These are phyloP conservation scores for Oryzias curvinotus DNA, from an alignment of 2,113 vertebrate genomes.

Conservation along the genomic window DNA sequence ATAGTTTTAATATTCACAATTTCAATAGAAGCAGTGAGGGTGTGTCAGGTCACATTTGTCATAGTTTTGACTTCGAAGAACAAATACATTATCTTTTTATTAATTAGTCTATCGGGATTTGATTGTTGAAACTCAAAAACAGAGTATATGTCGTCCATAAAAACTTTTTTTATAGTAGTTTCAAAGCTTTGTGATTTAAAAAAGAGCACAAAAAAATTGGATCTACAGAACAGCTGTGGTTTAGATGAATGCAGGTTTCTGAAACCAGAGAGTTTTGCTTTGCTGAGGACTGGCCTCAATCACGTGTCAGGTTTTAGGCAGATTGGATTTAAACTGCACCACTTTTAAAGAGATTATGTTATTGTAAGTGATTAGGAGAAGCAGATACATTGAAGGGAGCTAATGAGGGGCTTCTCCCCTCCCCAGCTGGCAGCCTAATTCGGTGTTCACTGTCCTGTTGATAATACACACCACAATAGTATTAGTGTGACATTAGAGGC, in stretches of 20 bases:
- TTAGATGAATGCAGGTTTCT: conserved; percentile 16
- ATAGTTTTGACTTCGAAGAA: too few relatives aligned
- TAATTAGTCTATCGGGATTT: too few relatives aligned
- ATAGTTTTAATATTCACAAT: too few relatives aligned
- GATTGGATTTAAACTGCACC: conserved; percentile 75
- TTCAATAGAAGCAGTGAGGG: too few relatives aligned
- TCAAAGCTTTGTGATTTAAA: not conserved
- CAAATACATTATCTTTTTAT: too few relatives aligned
- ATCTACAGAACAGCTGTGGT: conserved; percentile 24
- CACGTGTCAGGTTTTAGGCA: conserved; percentile 73
- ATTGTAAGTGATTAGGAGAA: conserved; percentile 77
- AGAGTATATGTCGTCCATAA: too few relatives aligned
- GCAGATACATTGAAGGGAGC: conserved; percentile 71
- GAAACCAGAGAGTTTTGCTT: conserved; percentile 56
- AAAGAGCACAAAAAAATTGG: not conserved
- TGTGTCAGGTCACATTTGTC: too few relatives aligned
- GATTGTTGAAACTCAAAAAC: too few relatives aligned
- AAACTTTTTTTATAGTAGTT: too few relatives aligned
- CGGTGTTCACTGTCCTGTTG: conserved; percentile 72
- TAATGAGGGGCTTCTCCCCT: conserved; percentile 72
- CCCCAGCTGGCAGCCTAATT: conserved; percentile 66
- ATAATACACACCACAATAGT: conserved; percentile 70
- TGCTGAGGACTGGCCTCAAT: conserved; percentile 71
- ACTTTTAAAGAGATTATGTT: conserved; percentile 79
- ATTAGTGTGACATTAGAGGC: conserved; percentile 67